Evolutionary conservation across 2,888 invertebrate genomes (phyloP).

Genomic region (Acrocyrtus sp.): DNA sequence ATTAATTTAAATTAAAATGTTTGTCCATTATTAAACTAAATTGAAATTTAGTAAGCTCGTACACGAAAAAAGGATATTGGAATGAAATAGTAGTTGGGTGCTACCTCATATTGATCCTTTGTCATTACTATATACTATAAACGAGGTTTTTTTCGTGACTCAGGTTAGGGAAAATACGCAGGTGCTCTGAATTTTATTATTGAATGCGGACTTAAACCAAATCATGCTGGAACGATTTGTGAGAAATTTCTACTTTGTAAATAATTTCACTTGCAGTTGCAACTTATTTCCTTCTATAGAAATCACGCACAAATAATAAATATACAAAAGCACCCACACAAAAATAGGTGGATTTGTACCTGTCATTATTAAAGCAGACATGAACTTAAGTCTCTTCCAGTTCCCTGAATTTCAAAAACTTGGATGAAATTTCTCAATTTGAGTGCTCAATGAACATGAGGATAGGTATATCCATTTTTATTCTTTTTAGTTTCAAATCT

Average conservation of each 20-base stretch:
- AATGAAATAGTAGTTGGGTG: too few species aligned
- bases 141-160: too few species aligned
- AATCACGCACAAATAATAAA: not conserved
- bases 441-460: too few species aligned
- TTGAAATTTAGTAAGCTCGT: not conserved
- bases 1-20: not conserved
- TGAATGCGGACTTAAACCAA: slow-evolving; percentile 26
- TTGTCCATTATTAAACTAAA: not conserved
- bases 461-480: too few species aligned
- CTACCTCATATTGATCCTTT: not conserved
- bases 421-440: too few species aligned
- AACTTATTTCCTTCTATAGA: not conserved
- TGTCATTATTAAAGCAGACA: too few species aligned
- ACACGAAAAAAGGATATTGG: not conserved
- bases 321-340: not conserved
- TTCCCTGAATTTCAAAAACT: too few species aligned
- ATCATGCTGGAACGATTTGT: slow-evolving; percentile 1
- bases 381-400: too few species aligned
- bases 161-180: slow-evolving; percentile 57
- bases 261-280: slow-evolving; percentile 12
- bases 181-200: slow-evolving; percentile 49
- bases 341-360: not conserved
- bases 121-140: not conserved
- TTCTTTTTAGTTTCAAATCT: too few species aligned
- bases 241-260: slow-evolving; percentile 22